A percentile compares a stretch with the other conserved stretches of the same genome.
phyloP scores from a whole-genome alignment of 2,113 vertebrate genomes.

The Mustelus asterias region DNA sequence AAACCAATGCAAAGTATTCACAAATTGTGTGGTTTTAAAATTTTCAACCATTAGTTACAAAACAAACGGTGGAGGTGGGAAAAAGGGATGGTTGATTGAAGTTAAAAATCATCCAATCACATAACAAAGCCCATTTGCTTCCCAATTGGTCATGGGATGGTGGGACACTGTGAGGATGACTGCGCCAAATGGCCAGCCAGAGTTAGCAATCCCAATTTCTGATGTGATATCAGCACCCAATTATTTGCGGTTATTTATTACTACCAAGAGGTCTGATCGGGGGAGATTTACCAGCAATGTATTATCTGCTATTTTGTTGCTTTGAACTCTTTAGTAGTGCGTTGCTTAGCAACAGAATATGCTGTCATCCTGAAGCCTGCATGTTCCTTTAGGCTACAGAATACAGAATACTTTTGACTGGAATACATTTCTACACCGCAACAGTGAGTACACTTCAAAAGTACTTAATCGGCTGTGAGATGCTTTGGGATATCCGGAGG shows the following conservation, averaged over 20 bases:
- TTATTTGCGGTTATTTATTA: not conserved
- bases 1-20: no score
- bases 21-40: not conserved
- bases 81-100: not conserved
- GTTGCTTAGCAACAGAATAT: not conserved
- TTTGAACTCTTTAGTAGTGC: not conserved
- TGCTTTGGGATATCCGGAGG: no score
- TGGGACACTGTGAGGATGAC: not conserved
- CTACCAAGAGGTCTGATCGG: not conserved
- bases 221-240: no score
- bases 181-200: not conserved
- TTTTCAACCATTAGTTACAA: not conserved
- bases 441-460: not conserved
- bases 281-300: not conserved
- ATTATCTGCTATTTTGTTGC: not conserved
- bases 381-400: not conserved
- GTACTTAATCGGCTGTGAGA: not conserved
- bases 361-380: not conserved
- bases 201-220: not conserved
- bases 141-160: not conserved
- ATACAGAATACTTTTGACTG: not conserved
- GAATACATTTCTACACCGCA: not conserved
- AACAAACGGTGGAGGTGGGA: not conserved
- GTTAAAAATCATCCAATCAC: not conserved
- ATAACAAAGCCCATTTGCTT: not conserved